These are phyloP conservation scores for Excalfactoria chinensis DNA, from an alignment of 2,113 vertebrate species.

Conservation along the genomic window DNA sequence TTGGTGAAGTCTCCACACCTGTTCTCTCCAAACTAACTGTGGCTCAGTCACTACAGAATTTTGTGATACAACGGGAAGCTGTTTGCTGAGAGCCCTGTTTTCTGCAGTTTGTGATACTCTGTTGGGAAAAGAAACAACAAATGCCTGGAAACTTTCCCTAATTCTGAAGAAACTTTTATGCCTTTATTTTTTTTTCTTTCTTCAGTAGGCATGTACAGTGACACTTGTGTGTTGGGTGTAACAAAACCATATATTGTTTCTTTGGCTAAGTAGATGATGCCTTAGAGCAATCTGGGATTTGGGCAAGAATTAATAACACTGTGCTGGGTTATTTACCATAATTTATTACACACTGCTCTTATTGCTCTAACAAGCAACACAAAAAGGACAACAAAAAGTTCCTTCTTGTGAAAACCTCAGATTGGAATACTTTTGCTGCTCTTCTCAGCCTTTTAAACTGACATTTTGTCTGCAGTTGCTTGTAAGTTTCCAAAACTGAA, in stretches of 20 bases:
- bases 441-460: slow-evolving; percentile 24
- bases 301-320: neutral
- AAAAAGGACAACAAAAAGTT: neutral
- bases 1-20: neutral
- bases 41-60: neutral
- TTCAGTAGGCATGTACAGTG: neutral
- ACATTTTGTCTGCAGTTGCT: neutral
- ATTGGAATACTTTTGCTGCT: neutral
- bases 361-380: neutral
- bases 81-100: neutral
- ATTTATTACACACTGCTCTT: neutral
- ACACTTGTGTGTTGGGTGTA: neutral
- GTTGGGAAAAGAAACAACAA: neutral
- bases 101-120: neutral
- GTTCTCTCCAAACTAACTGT: neutral
- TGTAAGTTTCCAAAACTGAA: neutral
- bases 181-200: neutral
- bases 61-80: neutral
- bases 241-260: neutral
- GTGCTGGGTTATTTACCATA: neutral
- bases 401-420: neutral
- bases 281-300: neutral
- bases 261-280: neutral
- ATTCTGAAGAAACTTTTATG: neutral
- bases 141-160: neutral